These are phyloP conservation scores for Ammospiza caudacuta DNA, from an alignment of 2,113 vertebrate genomes.

Conservation along the genomic window DNA sequence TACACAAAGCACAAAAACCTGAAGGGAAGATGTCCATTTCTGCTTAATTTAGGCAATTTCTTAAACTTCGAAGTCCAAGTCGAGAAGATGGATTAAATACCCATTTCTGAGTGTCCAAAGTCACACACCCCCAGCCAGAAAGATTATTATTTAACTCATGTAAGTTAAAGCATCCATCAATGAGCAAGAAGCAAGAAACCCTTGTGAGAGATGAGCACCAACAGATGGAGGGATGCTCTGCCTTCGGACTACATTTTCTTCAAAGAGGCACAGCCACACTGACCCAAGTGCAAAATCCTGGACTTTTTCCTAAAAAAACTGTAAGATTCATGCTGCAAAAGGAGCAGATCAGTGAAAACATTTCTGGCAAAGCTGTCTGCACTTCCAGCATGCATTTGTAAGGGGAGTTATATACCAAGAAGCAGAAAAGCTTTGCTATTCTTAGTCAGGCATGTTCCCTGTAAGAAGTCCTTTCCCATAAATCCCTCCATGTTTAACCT, in stretches of 20 bases:
- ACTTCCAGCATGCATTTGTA: not conserved
- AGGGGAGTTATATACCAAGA: not conserved
- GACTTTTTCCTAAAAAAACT: not conserved
- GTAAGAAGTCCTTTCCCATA: not conserved
- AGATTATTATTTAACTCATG: fast-evolving
- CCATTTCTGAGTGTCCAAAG: not conserved
- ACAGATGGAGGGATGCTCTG: not conserved
- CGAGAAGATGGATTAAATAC: not conserved
- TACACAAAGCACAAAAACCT: not conserved
- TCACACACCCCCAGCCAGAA: fast-evolving
- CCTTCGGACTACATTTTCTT: not conserved
- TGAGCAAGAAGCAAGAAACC: not conserved
- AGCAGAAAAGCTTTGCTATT: not conserved
- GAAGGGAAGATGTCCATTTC: not conserved
- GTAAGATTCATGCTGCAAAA: not conserved
- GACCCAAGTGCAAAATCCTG: not conserved
- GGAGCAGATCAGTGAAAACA: not conserved
- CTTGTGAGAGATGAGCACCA: not conserved
- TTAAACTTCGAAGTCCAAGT: not conserved
- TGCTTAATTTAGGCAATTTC: not conserved
- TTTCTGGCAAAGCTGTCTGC: not conserved
- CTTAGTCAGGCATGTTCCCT: not conserved
- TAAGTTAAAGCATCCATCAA: not conserved
- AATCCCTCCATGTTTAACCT: not conserved
- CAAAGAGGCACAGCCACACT: not conserved